Evolutionary conservation across 2,113 vertebrate genomes (phyloP), one percentile per base, ranked within the genome.

Genomic region (Oriolus oriolus): DNA sequence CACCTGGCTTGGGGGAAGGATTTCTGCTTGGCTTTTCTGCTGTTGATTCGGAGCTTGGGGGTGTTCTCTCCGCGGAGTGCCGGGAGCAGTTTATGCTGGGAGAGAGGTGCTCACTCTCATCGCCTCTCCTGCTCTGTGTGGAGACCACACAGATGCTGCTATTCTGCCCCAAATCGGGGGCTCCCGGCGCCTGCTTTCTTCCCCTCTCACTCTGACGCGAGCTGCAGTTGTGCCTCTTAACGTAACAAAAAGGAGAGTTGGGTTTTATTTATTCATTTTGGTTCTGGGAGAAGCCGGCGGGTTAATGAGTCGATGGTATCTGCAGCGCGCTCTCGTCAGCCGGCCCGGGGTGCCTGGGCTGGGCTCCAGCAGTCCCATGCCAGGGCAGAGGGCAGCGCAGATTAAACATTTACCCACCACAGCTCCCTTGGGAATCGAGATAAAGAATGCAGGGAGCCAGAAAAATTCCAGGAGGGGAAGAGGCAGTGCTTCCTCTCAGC

Each of bases 401-500:
- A 56, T 94, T 95, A 96, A 92, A 96, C 75, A 95, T 93, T 90
- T 42, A 93, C 95, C 78, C n/a, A 9, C 1, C 4, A 21, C 13
- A 84, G 24, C 26, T 81, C 41, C 63, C 68, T 7, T 24, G 75
- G 63, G 30, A 70, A 52, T 27, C 31, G 2, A 57, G 88, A 87
- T 86, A 86, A 75, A 53, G 74, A 79, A 23, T 1, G 39, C 31
- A 49, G 22, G 11, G 68, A 90, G 30, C 11, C 65, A 66, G 37
- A 42, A 73, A 15, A 78, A 59, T 7, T 33, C 77, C 39, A 6
- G 63, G 45, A 77, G 33, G 66, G 57, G 37, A 78, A 79, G 30
- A 6, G 7, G 14, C 50, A 30, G 65, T 41, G 44, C 64, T 54
- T 66, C 20, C 33, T 53, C 37, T 87, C 1, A 0, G 35, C 52